Evolutionary conservation across 2,113 vertebrate genomes (phyloP).

Genomic region (Pachypanchax playfairii): DNA sequence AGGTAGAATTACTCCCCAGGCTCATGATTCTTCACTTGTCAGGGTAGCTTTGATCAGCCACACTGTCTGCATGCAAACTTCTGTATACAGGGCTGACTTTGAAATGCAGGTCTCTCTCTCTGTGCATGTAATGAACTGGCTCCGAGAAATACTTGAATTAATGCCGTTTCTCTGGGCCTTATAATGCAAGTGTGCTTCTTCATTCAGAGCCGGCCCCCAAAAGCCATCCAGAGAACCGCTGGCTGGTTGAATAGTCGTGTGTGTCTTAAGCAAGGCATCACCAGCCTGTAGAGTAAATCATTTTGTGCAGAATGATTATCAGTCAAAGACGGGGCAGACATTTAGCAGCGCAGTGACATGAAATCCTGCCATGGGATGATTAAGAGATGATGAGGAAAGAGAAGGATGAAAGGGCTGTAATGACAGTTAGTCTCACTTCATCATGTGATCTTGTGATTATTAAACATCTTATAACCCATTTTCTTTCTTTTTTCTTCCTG

Average conservation of each 20-base stretch:
- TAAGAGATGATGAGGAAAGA: constrained; percentile 49
- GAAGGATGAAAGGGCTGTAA: constrained; percentile 38
- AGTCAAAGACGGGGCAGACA: constrained; percentile 14
- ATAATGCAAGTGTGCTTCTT: constrained; percentile 22
- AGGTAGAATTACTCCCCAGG: constrained; percentile 61
- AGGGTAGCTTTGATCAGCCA: constrained; percentile 57
- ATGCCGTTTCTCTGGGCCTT: constrained; percentile 30
- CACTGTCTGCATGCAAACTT: constrained; percentile 49
- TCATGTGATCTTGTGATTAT: constrained; percentile 36
- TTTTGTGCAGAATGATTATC: constrained; percentile 18
- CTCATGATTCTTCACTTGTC: constrained; percentile 59
- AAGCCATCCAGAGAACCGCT: constrained; percentile 11
- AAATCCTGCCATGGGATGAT: constrained; percentile 34
- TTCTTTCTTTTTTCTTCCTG: background rate
- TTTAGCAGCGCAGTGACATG: constrained; percentile 29
- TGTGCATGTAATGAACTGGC: constrained; percentile 44
- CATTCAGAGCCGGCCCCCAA: background rate
- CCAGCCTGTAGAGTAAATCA: constrained; percentile 6
- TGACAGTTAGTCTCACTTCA: constrained; percentile 37
- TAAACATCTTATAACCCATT: constrained; percentile 29
- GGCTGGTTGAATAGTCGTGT: constrained; percentile 19
- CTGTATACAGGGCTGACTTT: constrained; percentile 16
- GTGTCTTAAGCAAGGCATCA: background rate
- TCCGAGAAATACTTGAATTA: constrained; percentile 42
- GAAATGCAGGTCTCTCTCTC: constrained; percentile 38